These are phyloP conservation scores for Thecophora atra DNA, from an alignment of 2,888 invertebrate species.

Conservation along the genomic window DNA sequence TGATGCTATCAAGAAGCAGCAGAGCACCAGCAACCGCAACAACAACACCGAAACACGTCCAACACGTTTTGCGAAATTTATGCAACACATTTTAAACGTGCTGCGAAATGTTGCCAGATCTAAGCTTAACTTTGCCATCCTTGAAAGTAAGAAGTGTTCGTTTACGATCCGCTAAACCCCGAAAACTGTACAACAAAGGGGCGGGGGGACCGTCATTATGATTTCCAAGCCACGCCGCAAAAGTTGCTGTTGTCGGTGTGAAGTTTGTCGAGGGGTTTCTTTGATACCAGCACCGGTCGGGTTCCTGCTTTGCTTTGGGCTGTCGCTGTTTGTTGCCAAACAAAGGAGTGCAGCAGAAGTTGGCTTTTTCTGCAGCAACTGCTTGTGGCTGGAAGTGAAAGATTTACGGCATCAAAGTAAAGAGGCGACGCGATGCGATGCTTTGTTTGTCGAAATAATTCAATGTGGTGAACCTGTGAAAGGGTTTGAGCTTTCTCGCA, in stretches of 20 bases:
- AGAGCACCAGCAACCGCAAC: not conserved
- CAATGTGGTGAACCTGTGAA: not conserved
- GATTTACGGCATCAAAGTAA: constrained; percentile 1
- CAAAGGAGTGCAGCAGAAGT: constrained; percentile 1
- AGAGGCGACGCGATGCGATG: not conserved
- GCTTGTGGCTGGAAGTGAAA: not conserved
- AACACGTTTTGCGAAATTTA: not conserved
- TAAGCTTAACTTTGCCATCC: not conserved
- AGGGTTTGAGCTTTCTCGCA: not conserved
- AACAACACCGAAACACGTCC: constrained; percentile 12
- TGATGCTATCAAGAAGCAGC: not conserved
- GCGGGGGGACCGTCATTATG: not conserved
- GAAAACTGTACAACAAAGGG: not conserved
- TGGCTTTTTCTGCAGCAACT: not conserved
- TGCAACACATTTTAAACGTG: not conserved
- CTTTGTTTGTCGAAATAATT: not conserved
- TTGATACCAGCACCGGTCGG: not conserved
- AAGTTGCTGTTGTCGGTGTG: not conserved
- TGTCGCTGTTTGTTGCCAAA: not conserved
- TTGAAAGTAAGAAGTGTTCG: not conserved
- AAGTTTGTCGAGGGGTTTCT: not conserved
- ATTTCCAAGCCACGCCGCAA: not conserved
- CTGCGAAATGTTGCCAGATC: not conserved
- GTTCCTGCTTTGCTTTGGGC: not conserved
- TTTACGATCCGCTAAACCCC: not conserved